phyloP scores from a whole-genome alignment of 2,888 invertebrate genomes.

The Lacanobia wlatinum region DNA sequence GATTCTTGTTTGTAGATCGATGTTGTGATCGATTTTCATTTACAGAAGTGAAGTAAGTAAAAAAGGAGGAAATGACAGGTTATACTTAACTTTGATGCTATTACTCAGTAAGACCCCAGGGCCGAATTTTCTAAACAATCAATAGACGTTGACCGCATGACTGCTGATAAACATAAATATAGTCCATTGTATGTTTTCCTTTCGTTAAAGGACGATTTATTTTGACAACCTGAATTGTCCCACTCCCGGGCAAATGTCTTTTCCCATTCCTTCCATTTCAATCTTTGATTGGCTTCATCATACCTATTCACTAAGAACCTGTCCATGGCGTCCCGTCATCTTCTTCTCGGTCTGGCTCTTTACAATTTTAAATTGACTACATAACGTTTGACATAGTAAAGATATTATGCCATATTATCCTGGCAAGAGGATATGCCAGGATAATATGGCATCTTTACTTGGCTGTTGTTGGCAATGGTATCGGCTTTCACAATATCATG shows the following conservation, averaged over 20 bases:
- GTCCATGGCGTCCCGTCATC: too few relatives aligned
- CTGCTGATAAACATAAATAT: too few relatives aligned
- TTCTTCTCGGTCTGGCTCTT: neutral
- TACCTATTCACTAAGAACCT: neutral
- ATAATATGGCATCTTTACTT: conserved; percentile 15
- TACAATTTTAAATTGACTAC: neutral
- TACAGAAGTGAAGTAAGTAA: neutral
- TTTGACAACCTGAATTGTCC: too few relatives aligned
- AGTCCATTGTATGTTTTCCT: neutral
- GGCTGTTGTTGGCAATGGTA: conserved; percentile 33
- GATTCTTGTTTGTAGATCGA: conserved; percentile 24
- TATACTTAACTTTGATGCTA: neutral
- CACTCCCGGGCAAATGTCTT: too few relatives aligned
- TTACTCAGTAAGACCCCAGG: too few relatives aligned
- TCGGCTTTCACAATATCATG: conserved; percentile 39
- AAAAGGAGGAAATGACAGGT: neutral
- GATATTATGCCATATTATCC: too few relatives aligned
- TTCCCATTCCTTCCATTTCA: too few relatives aligned
- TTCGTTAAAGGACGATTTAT: neutral
- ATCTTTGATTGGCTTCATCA: too few relatives aligned
- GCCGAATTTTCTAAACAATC: too few relatives aligned
- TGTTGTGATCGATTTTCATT: conserved; percentile 25
- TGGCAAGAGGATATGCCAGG: conserved; percentile 36
- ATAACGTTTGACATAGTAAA: neutral
- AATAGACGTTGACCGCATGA: too few relatives aligned